These are phyloP conservation scores for Trididemnum miniatum DNA, from an alignment of 23 tunicate species.

Conservation along the genomic window DNA sequence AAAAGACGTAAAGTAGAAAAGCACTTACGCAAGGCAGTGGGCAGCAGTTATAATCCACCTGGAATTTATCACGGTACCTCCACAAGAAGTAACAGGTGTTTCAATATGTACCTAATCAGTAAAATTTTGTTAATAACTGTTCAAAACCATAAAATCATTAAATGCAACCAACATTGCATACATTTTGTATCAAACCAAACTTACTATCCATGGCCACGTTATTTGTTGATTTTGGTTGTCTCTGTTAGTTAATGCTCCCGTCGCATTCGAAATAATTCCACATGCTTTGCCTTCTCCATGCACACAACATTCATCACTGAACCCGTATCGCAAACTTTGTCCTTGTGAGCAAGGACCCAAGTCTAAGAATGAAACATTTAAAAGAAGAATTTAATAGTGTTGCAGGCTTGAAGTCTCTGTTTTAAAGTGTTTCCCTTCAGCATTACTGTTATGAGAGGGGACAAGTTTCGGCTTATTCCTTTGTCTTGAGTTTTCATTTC, in stretches of 20 bases:
- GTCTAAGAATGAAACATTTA: not conserved
- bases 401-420: no score
- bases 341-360: not conserved
- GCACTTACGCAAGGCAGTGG: slow-evolving; percentile 25
- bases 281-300: not conserved
- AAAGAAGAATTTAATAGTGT: no score
- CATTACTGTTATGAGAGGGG: no score
- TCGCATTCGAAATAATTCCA: not conserved
- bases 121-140: not conserved
- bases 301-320: not conserved
- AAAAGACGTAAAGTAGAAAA: no score
- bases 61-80: not conserved
- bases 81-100: slow-evolving; percentile 3
- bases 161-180: not conserved
- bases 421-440: no score
- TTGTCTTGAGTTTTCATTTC: no score
- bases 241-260: not conserved
- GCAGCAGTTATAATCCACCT: slow-evolving; percentile 29
- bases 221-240: not conserved
- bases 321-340: not conserved
- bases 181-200: not conserved
- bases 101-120: slow-evolving; percentile 8
- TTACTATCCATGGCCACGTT: slow-evolving; percentile 21
- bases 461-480: no score
- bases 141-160: not conserved